phyloP scores from a whole-genome alignment of 2,113 vertebrate genomes.

The Fregetta grallaria region DNA sequence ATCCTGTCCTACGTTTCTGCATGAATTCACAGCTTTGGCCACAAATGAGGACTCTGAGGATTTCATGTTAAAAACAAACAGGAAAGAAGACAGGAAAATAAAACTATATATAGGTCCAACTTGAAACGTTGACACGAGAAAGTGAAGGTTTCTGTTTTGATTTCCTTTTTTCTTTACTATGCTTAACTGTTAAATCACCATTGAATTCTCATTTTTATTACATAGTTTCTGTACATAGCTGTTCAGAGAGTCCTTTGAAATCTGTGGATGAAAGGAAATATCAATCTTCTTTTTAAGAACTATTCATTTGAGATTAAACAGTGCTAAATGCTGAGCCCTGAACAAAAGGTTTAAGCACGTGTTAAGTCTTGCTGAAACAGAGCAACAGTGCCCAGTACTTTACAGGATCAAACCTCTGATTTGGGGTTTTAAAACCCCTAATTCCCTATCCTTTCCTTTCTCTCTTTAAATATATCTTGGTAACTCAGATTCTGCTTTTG shows the following conservation, averaged over 20 bases:
- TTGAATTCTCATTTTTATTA: background rate
- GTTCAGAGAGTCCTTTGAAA: slow-evolving; percentile 19
- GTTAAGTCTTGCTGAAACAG: background rate
- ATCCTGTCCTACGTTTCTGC: background rate
- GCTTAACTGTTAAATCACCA: background rate
- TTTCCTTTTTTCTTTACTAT: background rate
- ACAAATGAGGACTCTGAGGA: background rate
- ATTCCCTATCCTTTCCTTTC: background rate
- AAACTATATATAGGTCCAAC: background rate
- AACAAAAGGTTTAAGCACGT: slow-evolving; percentile 29
- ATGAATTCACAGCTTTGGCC: background rate
- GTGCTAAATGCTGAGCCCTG: background rate
- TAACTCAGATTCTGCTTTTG: background rate
- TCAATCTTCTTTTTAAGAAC: background rate
- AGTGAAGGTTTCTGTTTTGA: background rate
- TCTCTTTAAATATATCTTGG: background rate
- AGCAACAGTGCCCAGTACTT: background rate
- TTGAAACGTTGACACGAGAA: background rate
- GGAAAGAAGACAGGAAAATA: background rate
- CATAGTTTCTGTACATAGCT: background rate
- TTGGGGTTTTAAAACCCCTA: background rate
- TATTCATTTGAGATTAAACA: slow-evolving; percentile 41
- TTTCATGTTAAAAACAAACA: background rate
- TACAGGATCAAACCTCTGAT: background rate
- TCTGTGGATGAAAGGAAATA: slow-evolving; percentile 12